Conservation (phyloP, 2,113 vertebrate species). For the Dicrurus megarhynchus region DNA sequence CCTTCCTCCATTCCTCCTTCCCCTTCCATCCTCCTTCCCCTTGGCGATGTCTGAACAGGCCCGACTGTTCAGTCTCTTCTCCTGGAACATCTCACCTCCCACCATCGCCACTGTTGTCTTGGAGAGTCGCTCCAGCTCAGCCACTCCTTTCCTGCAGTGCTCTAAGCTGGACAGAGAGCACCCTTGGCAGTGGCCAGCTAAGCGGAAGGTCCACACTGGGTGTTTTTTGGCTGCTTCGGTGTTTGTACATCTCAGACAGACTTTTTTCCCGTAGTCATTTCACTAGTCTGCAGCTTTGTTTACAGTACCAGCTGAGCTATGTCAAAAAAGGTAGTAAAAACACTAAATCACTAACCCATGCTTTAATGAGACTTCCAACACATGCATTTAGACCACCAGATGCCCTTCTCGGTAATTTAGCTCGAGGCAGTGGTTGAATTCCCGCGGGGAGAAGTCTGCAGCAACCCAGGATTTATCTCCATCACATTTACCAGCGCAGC, state of each 20-base stretch:
- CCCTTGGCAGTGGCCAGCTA: not conserved
- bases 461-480: not conserved
- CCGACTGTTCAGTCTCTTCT: fast-evolving
- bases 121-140: not conserved
- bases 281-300: not conserved
- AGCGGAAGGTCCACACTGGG: fast-evolving
- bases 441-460: not conserved
- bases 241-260: not conserved
- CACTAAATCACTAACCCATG: not conserved
- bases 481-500: fast-evolving
- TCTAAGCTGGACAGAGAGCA: fast-evolving
- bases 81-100: not conserved
- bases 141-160: not conserved
- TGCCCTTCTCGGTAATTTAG: not conserved
- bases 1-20: fast-evolving
- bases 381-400: not conserved
- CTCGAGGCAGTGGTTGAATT: not conserved
- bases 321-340: not conserved
- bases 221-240: not conserved
- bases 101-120: fast-evolving
- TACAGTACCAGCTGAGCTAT: not conserved
- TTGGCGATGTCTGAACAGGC: fast-evolving
- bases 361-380: not conserved
- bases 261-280: not conserved
- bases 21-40: fast-evolving